These are phyloP conservation scores for Columba janthina DNA, from an alignment of 2,113 vertebrate species.

Conservation along the genomic window DNA sequence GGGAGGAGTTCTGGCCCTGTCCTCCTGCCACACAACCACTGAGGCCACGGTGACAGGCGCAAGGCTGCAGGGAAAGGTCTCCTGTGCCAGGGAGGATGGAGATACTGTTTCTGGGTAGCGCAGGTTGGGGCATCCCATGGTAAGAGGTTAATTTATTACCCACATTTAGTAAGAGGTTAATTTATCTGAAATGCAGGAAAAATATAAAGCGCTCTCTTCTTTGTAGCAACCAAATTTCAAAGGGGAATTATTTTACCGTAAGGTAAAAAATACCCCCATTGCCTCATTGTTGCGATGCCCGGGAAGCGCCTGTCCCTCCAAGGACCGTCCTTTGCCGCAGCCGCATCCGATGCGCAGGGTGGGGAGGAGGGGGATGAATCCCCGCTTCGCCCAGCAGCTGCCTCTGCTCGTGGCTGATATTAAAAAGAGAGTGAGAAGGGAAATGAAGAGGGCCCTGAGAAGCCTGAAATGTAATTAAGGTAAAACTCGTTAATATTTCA, in stretches of 20 bases:
- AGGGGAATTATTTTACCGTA: not conserved
- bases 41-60: not conserved
- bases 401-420: not conserved
- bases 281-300: fast-evolving
- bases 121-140: fast-evolving
- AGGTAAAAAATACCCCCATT: fast-evolving
- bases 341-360: not conserved
- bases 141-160: too few relatives aligned
- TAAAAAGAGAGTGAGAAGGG: not conserved
- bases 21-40: not conserved
- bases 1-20: not conserved
- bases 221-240: not conserved
- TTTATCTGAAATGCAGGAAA: not conserved
- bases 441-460: slow-evolving; percentile 21
- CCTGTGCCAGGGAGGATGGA: not conserved
- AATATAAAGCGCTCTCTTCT: fast-evolving
- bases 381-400: not conserved
- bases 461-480: slow-evolving; percentile 58
- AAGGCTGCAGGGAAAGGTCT: fast-evolving
- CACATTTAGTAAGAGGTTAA: fast-evolving
- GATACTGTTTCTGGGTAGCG: not conserved
- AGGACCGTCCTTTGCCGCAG: not conserved
- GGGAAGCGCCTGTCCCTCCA: not conserved
- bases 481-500: slow-evolving; percentile 60
- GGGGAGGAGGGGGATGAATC: not conserved